Conservation (phyloP, 2,888 invertebrate species). For the Pollenia angustigena region DNA sequence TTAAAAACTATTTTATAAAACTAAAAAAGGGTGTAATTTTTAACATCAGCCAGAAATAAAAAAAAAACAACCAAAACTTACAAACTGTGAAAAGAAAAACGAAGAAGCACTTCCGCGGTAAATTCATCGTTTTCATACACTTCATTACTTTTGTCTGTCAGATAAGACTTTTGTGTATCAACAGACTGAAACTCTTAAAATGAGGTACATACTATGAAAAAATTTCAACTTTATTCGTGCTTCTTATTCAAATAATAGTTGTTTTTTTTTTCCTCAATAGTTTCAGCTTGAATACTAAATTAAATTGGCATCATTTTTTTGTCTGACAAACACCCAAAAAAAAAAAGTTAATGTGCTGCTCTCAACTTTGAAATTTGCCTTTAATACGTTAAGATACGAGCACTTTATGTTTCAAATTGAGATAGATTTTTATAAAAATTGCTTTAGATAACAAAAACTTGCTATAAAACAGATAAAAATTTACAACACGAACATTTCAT, state of each 20-base stretch:
- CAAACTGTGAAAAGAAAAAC: constrained; percentile 23
- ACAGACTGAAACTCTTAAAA: constrained; percentile 27
- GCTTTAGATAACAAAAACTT: constrained; percentile 4
- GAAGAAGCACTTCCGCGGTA: constrained; percentile 47
- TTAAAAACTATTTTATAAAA: constrained; percentile 2
- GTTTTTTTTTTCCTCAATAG: not conserved
- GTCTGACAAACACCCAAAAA: not conserved
- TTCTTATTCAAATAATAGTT: constrained; percentile 48
- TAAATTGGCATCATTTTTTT: constrained; percentile 64
- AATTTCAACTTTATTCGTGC: not conserved
- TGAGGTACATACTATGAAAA: not conserved
- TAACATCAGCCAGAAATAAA: constrained; percentile 40
- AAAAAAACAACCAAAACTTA: constrained; percentile 32
- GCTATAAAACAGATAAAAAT: constrained; percentile 66
- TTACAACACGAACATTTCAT: constrained; percentile 45
- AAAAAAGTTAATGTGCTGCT: constrained; percentile 24
- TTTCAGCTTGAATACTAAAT: constrained; percentile 50
- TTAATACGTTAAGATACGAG: not conserved
- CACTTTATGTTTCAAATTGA: constrained; percentile 8
- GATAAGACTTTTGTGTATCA: constrained; percentile 51
- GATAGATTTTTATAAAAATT: constrained; percentile 8
- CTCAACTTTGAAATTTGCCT: constrained; percentile 50
- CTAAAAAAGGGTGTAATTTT: constrained; percentile 17
- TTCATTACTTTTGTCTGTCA: constrained; percentile 71
- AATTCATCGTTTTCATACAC: constrained; percentile 66